Conservation (phyloP, 2,888 invertebrate species). For the Caenorhabditis japonica region DNA sequence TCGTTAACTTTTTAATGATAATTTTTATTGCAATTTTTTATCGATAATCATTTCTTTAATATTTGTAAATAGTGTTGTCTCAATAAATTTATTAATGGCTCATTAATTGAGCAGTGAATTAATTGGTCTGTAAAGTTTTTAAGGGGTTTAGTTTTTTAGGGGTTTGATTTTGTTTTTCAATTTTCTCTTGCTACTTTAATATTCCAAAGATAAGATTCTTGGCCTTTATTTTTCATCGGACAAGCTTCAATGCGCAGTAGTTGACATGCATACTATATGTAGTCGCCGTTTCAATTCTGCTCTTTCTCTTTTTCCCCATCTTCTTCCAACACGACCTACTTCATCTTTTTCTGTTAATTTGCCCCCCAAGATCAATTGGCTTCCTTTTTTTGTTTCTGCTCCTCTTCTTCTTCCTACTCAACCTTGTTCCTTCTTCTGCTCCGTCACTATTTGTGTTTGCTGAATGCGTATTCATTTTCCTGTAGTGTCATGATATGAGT, state of each 20-base stretch:
- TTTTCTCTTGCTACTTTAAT: too few relatives aligned
- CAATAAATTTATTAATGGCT: neutral
- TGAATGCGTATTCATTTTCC: too few relatives aligned
- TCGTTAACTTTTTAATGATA: constrained; percentile 4
- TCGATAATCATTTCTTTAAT: neutral
- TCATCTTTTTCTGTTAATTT: neutral
- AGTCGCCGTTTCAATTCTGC: neutral
- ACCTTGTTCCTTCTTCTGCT: constrained; percentile 11
- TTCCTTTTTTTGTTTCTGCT: constrained; percentile 1
- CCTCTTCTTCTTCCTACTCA: constrained; percentile 3
- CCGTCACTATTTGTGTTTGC: constrained; percentile 21
- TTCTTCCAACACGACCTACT: neutral
- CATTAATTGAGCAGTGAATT: too few relatives aligned
- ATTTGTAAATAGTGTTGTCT: constrained; percentile 37
- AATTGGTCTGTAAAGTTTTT: too few relatives aligned
- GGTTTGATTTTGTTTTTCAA: too few relatives aligned
- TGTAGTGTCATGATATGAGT: constrained; percentile 38
- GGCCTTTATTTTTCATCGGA: too few relatives aligned
- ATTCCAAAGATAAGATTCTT: too few relatives aligned
- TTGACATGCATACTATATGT: constrained; percentile 52
- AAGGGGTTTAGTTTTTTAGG: too few relatives aligned
- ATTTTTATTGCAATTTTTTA: neutral
- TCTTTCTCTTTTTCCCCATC: neutral
- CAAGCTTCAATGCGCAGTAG: constrained; percentile 31
- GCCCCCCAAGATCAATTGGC: neutral